phyloP scores from a whole-genome alignment of 2,113 vertebrate genomes.

The Mesitornis unicolor region DNA sequence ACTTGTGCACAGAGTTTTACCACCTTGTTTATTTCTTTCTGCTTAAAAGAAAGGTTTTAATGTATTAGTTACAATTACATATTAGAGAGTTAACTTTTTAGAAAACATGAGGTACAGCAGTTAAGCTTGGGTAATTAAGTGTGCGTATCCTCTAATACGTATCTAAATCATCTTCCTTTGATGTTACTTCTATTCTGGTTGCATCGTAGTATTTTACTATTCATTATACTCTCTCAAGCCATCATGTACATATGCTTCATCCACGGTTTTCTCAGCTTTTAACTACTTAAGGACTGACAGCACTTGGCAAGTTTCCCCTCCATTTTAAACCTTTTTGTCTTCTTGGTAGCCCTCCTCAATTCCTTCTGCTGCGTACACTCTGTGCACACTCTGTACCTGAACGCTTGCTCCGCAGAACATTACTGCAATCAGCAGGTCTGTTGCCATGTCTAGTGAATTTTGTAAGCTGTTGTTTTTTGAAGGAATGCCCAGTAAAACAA shows the following conservation, averaged over 20 bases:
- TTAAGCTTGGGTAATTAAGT: neutral
- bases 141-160: neutral
- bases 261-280: neutral
- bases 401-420: neutral
- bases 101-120: neutral
- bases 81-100: neutral
- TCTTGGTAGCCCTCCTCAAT: neutral
- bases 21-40: neutral
- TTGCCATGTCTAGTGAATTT: neutral
- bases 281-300: neutral
- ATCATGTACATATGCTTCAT: neutral
- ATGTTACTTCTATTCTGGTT: neutral
- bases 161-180: neutral
- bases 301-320: neutral
- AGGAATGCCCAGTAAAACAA: neutral
- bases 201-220: neutral
- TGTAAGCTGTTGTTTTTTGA: neutral
- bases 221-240: neutral
- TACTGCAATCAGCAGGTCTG: neutral
- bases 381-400: rapidly evolving
- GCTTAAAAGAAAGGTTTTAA: neutral
- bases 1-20: neutral
- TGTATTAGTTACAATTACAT: neutral
- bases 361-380: neutral
- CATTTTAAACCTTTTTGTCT: neutral